Base-by-base conservation (phyloP, 2,113 vertebrate species). In the Barnardius zonarius region DNA sequence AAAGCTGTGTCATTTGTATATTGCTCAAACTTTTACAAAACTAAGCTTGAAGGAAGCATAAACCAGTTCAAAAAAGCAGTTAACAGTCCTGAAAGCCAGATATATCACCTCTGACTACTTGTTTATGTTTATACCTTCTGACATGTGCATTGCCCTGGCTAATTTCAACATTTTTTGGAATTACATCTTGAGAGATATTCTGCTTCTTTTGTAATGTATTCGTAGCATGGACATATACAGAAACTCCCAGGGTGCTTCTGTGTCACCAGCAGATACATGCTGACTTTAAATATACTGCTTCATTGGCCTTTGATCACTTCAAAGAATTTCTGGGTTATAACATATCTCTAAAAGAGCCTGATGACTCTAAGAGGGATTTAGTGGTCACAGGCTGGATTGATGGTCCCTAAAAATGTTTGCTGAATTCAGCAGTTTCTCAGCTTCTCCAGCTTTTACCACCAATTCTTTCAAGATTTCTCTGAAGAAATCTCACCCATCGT, bases 381-480 rank as follows among this genome's bases (percentile, higher is more conserved):
- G 80, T 86, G 69, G 86, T 86, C 83, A 92, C 18, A n/a, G 61
- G 39, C 31, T 84, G 30, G 24, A 78, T 30, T 68, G 51, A 88
- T 74, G 41, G 28, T 75, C 69, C 43, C 46, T 85, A 81, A 72
- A 95, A 90, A 8, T 75, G 44, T 76, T 88, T 72, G 57, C 66
- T 91, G 80, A 93, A 91, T 92, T 95, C 48, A 48, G 73, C 35
- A 81, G 86, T 93, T 95, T 91, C 51, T 78, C 77, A 92, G 94
- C 64, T 93, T 86, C 77, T 94, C 35, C 33, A 72, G 73, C 14
- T 75, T 95, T 95, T 84, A 61, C 57, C 94, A 96, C 30, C 63
- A 86, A 80, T 97, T 90, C 41, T 92, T 92, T 88, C 63, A 93
- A 64, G 77, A 86, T 86, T 91, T 92, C 69, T 84, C 92, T 4